phyloP scores from a whole-genome alignment of 2,797 vertebrate genomes.

The Sebastolobus alascanus region DNA sequence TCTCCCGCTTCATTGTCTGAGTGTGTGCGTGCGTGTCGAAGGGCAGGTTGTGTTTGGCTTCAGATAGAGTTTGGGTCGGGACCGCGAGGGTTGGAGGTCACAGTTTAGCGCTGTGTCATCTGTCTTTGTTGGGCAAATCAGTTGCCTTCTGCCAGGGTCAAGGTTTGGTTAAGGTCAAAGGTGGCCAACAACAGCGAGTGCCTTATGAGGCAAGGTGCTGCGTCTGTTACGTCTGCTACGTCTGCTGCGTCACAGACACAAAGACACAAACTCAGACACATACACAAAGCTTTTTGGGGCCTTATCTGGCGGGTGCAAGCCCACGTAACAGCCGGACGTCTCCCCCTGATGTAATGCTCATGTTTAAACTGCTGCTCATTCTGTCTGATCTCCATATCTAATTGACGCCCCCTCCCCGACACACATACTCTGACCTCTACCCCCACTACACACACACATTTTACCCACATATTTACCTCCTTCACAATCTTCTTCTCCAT shows the following conservation, averaged over 20 bases:
- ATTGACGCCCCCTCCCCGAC: slow-evolving; percentile 70
- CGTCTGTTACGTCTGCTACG: slow-evolving; percentile 66
- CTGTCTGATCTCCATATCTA: slow-evolving; percentile 88
- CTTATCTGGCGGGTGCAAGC: slow-evolving; percentile 74
- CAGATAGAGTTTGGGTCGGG: slow-evolving; percentile 61
- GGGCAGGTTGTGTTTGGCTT: slow-evolving; percentile 66
- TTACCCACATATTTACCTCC: slow-evolving; percentile 13
- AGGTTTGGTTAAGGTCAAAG: slow-evolving; percentile 85
- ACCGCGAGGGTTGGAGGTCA: slow-evolving; percentile 51
- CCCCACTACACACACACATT: slow-evolving; percentile 29
- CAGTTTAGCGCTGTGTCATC: slow-evolving; percentile 57
- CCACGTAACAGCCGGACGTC: slow-evolving; percentile 69
- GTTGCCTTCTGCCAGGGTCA: slow-evolving; percentile 83
- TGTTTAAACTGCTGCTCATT: slow-evolving; percentile 79
- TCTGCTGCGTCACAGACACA: slow-evolving; percentile 72
- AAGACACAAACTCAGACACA: slow-evolving; percentile 46
- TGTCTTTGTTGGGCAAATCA: slow-evolving; percentile 74
- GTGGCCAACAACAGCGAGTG: slow-evolving; percentile 76
- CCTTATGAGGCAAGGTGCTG: slow-evolving; percentile 67
- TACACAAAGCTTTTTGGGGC: slow-evolving; percentile 55
- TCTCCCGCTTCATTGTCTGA: slow-evolving; percentile 53
- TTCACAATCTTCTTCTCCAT: background rate
- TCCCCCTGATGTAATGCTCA: slow-evolving; percentile 70
- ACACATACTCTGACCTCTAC: slow-evolving; percentile 46
- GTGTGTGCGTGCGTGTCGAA: slow-evolving; percentile 37